Base-by-base conservation (phyloP, 1,140 invertebrate species). In the Prorops nasuta region DNA sequence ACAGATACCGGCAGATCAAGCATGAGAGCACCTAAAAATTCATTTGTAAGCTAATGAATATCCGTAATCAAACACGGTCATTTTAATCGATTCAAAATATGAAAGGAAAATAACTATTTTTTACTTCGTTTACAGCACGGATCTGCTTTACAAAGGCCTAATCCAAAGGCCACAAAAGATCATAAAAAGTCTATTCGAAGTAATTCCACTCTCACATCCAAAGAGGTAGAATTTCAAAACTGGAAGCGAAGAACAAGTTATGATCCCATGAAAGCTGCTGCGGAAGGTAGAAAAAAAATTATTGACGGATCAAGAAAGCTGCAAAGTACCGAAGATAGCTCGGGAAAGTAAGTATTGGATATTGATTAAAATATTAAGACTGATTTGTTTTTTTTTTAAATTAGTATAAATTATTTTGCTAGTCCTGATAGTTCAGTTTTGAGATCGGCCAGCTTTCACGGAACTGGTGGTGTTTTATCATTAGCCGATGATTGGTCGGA, bases 191-290 rank as follows among this genome's bases (percentile, higher is more conserved):
- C 66, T 34, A 71, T 66, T 15, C 69, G 83, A 20, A 85, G 84
- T 56, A 85, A 85, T 62, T 86, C 84, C 18, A 84, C 82, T 6
- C 64, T 86, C 10, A 83, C 82, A 3, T 81, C 83, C 9, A 82
- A 84, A 56, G 90, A 91, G 71, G 84, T 89, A 35, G 92, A 94
- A 67, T 86, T 93, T 77, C 90, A 91, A 68, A 94, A 94, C 78
- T 95, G 92, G 92, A 92, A 93, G 66, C 79, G 92, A 48, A 79
- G 92, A 49, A 93, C 93, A 64, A 92, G 86, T 59, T 96, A 94
- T 72, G 91, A 94, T 78, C 92, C 92, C 2, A 84, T 93, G 80
- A 92, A 91, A 64, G 87, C 89, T 10, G 91, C 91, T 2, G 90
- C 90, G 7, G 86, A 90, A 63, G 90, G 86, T 19, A 87, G 84